Conservation (phyloP, 2,888 invertebrate genomes). For the Polymixis lichenea region DNA sequence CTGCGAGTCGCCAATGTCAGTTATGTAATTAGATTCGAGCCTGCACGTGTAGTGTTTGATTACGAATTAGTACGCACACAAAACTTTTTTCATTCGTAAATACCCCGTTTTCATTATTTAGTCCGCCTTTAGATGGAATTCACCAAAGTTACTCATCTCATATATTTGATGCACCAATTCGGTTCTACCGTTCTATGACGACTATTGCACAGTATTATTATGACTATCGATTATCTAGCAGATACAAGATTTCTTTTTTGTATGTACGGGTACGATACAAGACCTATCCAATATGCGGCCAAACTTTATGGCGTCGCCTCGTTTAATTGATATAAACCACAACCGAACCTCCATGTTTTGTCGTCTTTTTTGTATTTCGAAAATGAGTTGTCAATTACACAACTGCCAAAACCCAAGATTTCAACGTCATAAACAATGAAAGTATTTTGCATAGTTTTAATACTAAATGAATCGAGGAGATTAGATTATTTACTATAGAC, state of each 20-base stretch:
- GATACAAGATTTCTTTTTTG: background rate
- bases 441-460: constrained; percentile 35
- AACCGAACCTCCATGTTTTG: constrained; percentile 23
- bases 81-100: background rate
- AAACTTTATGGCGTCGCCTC: background rate
- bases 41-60: too few relatives aligned
- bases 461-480: constrained; percentile 16
- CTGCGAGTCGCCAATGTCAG: background rate
- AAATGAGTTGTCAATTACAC: constrained; percentile 32
- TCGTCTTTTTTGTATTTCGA: constrained; percentile 55
- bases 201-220: background rate
- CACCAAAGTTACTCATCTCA: background rate
- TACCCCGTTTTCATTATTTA: background rate
- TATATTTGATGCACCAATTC: background rate
- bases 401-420: constrained; percentile 32
- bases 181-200: background rate
- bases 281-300: background rate
- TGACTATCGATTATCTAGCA: background rate
- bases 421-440: constrained; percentile 35
- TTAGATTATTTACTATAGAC: constrained; percentile 19
- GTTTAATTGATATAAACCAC: background rate
- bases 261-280: too few relatives aligned
- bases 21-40: background rate
- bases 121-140: background rate
- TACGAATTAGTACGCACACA: background rate